Evolutionary conservation across 2,113 vertebrate species (phyloP).

Genomic region (Melanerpes formicivorus): DNA sequence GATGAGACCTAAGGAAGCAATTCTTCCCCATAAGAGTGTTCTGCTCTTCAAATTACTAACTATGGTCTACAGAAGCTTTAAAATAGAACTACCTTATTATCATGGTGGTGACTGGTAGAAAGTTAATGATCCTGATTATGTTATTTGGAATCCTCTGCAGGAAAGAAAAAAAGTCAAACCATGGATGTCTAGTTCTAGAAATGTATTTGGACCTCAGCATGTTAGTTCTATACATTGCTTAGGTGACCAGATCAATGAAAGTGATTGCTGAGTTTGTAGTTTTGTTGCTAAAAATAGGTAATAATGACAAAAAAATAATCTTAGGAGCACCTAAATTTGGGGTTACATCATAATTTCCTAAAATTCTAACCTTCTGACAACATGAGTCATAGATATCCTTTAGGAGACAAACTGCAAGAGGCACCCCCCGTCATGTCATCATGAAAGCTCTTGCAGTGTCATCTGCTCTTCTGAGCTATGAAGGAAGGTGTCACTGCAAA

Average conservation of each 20-base stretch:
- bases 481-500: background rate
- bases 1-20: too few species aligned
- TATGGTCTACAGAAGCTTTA: background rate
- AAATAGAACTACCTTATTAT: background rate
- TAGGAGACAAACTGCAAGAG: background rate
- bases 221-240: background rate
- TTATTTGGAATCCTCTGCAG: background rate
- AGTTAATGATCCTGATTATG: background rate
- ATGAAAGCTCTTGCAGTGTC: background rate
- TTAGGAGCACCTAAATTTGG: background rate
- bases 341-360: background rate
- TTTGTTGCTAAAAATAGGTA: too few species aligned
- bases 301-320: background rate
- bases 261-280: background rate
- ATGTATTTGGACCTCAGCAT: background rate
- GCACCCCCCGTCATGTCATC: background rate
- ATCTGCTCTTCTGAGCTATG: background rate
- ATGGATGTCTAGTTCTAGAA: background rate
- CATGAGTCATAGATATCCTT: background rate
- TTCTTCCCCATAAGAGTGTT: too few species aligned
- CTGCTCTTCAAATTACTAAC: background rate
- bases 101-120: background rate
- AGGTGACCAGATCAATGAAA: background rate
- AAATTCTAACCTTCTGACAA: background rate
- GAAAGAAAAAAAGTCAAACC: background rate